These are phyloP conservation scores for Edolisoma coerulescens DNA, from an alignment of 2,113 vertebrate genomes.

Conservation along the genomic window DNA sequence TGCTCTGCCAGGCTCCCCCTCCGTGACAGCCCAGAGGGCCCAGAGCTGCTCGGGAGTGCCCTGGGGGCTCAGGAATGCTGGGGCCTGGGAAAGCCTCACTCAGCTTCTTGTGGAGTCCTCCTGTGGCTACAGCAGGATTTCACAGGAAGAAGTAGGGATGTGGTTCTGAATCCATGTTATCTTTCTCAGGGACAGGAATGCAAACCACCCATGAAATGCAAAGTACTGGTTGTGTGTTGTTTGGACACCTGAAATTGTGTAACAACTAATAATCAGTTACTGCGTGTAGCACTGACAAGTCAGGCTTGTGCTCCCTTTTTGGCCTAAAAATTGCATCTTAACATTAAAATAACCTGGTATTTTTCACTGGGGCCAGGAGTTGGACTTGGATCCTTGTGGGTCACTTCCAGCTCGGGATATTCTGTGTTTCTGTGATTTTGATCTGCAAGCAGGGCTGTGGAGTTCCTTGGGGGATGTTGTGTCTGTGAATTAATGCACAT, in stretches of 20 bases:
- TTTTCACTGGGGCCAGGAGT: background rate
- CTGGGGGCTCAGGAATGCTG: background rate
- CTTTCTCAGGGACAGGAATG: background rate
- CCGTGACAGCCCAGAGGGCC: background rate
- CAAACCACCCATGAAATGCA: conserved; percentile 36
- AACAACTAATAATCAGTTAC: background rate
- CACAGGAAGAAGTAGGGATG: background rate
- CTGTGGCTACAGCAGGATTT: background rate
- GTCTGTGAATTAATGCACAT: background rate
- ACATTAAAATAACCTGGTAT: fast-evolving
- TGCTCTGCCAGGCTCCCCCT: background rate
- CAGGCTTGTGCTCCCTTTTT: background rate
- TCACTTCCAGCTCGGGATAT: background rate
- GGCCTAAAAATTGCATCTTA: background rate
- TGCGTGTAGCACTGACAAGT: background rate
- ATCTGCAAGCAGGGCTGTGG: background rate
- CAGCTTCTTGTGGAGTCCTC: background rate
- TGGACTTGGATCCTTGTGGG: background rate
- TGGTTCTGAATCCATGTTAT: conserved; percentile 10
- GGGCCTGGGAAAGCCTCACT: background rate
- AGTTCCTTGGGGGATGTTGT: background rate
- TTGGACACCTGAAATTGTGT: background rate
- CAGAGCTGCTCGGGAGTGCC: background rate
- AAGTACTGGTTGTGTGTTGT: background rate
- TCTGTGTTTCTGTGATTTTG: background rate